A percentile compares a stretch with the other conserved stretches of the same genome.
phyloP scores from a whole-genome alignment of 2,113 vertebrate genomes.

The Colossoma macropomum region DNA sequence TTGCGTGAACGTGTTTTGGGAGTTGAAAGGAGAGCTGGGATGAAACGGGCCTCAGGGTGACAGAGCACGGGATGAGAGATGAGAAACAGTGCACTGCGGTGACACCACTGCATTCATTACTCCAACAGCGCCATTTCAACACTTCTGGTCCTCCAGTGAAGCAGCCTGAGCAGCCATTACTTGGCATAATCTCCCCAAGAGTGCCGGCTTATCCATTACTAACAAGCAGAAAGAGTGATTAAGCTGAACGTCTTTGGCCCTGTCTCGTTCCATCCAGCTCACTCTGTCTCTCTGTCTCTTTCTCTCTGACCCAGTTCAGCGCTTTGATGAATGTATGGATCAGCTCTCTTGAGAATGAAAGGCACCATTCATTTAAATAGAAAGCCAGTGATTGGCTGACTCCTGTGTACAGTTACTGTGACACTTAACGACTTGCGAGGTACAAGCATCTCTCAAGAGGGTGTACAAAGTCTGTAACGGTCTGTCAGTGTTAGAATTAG shows the following conservation, averaged over 20 bases:
- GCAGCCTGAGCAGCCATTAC: conserved; percentile 37
- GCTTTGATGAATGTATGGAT: conserved; percentile 25
- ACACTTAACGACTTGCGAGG: neutral
- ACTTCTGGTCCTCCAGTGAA: conserved; percentile 15
- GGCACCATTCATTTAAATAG: conserved; percentile 3
- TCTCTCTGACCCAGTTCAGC: conserved; percentile 17
- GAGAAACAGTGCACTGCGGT: conserved; percentile 37
- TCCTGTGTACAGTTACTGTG: neutral
- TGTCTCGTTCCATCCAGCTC: conserved; percentile 20
- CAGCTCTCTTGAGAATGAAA: conserved; percentile 16
- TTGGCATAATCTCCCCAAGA: conserved; percentile 47
- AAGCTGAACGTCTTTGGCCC: conserved; percentile 31
- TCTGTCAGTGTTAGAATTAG: neutral
- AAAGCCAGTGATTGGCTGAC: conserved; percentile 4
- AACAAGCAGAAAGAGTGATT: conserved; percentile 47
- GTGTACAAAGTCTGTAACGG: conserved; percentile 8
- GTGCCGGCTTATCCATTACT: conserved; percentile 14
- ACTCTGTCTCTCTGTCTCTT: neutral
- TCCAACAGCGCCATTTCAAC: conserved; percentile 35
- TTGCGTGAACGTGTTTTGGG: conserved; percentile 17
- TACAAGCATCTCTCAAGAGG: neutral
- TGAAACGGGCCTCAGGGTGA: conserved; percentile 38
- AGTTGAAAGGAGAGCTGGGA: conserved; percentile 28
- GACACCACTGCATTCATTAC: conserved; percentile 49
- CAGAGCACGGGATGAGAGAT: conserved; percentile 38